These are phyloP conservation scores for Tetragnatha versicolor DNA, from an alignment of 1,140 invertebrate genomes.

Conservation along the genomic window DNA sequence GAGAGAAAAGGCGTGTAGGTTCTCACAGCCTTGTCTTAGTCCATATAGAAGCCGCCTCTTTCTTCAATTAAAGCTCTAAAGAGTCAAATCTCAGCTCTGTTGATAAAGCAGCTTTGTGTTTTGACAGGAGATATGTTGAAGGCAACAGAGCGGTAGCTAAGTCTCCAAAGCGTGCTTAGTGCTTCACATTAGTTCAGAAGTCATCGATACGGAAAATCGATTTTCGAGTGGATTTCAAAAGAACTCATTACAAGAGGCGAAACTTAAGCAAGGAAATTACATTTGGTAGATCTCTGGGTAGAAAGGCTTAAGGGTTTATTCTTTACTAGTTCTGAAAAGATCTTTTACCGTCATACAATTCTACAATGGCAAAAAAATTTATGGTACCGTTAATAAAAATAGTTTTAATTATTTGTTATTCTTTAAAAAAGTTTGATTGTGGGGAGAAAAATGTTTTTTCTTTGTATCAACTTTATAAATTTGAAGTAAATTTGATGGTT, in stretches of 20 bases:
- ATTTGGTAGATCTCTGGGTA: too few species aligned
- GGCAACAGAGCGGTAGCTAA: conserved; percentile 6
- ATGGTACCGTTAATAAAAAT: too few species aligned
- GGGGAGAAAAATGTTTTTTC: too few species aligned
- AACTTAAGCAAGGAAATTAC: too few species aligned
- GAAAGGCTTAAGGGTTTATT: too few species aligned
- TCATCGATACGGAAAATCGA: conserved; percentile 12
- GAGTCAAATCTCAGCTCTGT: not conserved
- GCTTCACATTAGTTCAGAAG: not conserved
- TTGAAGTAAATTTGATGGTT: too few species aligned
- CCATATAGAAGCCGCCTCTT: not conserved
- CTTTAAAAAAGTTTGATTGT: too few species aligned
- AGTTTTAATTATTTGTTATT: too few species aligned
- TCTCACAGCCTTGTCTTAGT: not conserved
- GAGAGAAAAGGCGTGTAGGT: not conserved
- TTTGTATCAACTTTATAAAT: too few species aligned
- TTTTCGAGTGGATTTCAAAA: not conserved
- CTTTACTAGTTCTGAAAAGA: too few species aligned
- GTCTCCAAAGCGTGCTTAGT: conserved; percentile 10
- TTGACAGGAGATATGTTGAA: conserved; percentile 6
- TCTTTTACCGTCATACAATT: too few species aligned
- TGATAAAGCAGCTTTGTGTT: conserved; percentile 10
- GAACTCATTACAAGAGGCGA: not conserved
- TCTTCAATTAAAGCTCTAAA: conserved; percentile 7
- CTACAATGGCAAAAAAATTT: too few species aligned